A percentile compares a stretch with the other conserved stretches of the same genome.
Evolutionary conservation across 2,797 vertebrate genomes (phyloP).

Genomic region (Micropoecilia bifurca): DNA sequence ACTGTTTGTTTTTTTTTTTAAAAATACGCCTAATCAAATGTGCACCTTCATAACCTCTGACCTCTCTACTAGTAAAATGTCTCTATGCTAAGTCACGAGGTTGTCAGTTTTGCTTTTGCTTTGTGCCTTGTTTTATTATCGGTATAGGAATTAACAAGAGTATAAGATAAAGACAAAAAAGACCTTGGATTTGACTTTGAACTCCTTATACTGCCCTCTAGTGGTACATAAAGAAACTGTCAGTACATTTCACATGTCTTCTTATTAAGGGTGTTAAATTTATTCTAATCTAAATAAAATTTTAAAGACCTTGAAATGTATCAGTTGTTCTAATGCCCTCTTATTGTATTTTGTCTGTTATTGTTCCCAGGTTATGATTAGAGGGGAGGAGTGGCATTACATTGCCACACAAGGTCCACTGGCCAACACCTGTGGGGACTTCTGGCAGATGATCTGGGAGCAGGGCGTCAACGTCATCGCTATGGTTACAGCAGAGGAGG

Average conservation of each 20-base stretch:
- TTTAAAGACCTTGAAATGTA: background rate
- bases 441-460: constrained; percentile 99
- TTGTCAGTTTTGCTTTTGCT: constrained; percentile 19
- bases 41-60: constrained; percentile 65
- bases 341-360: constrained; percentile 48
- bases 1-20: constrained; percentile 7
- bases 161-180: constrained; percentile 10
- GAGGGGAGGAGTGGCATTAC: constrained; percentile 96
- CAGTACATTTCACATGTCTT: background rate
- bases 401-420: constrained; percentile 96
- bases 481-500: constrained; percentile 98
- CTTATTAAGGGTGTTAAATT: background rate
- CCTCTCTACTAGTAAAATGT: constrained; percentile 37
- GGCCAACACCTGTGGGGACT: constrained; percentile 94
- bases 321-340: constrained; percentile 8
- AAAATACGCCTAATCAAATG: background rate
- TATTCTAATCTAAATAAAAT: background rate
- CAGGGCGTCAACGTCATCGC: constrained; percentile 97
- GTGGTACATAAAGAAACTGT: constrained; percentile 36
- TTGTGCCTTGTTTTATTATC: constrained; percentile 36
- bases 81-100: constrained; percentile 57
- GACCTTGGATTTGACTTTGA: background rate
- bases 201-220: constrained; percentile 54
- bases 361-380: constrained; percentile 87
- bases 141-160: constrained; percentile 10